phyloP scores from a whole-genome alignment of 2,888 invertebrate genomes.

The Ecliptopera silaceata region DNA sequence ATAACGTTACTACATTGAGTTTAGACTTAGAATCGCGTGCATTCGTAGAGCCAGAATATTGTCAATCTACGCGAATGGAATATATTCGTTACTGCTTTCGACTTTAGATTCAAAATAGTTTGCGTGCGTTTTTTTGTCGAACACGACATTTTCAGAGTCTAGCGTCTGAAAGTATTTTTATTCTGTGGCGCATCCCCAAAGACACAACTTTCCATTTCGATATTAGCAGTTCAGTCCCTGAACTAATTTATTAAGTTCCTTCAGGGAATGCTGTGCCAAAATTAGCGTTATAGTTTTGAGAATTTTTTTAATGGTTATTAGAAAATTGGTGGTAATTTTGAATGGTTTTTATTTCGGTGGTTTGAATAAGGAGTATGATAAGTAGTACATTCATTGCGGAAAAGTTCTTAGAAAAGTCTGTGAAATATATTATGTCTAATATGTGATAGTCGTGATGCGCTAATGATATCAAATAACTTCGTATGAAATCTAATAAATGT shows the following conservation, averaged over 20 bases:
- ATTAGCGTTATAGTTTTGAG: conserved; percentile 37
- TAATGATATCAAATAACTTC: no score
- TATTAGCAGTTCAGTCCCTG: conserved; percentile 46
- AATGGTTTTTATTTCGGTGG: neutral
- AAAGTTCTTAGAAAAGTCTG: neutral
- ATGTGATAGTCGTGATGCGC: no score
- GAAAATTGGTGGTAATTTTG: conserved; percentile 4
- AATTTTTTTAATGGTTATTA: conserved; percentile 14
- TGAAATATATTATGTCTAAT: no score
- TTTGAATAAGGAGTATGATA: neutral
- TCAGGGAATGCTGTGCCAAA: conserved; percentile 40
- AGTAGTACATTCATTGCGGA: no score
- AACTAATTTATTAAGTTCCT: conserved; percentile 50
- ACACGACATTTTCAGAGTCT: conserved; percentile 1
- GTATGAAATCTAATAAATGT: no score
- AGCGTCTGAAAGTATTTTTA: conserved; percentile 1
- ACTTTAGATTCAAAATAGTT: conserved; percentile 13
- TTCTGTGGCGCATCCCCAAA: conserved; percentile 28
- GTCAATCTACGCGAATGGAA: conserved; percentile 1
- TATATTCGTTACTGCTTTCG: conserved; percentile 10
- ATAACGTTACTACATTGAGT: conserved; percentile 1
- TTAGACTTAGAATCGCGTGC: conserved; percentile 13
- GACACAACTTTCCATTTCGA: conserved; percentile 49
- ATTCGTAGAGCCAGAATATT: neutral
- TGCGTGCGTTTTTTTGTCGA: neutral